These are phyloP conservation scores for Caenorhabditis macrosperma DNA, from an alignment of 2,888 invertebrate species.

Conservation along the genomic window DNA sequence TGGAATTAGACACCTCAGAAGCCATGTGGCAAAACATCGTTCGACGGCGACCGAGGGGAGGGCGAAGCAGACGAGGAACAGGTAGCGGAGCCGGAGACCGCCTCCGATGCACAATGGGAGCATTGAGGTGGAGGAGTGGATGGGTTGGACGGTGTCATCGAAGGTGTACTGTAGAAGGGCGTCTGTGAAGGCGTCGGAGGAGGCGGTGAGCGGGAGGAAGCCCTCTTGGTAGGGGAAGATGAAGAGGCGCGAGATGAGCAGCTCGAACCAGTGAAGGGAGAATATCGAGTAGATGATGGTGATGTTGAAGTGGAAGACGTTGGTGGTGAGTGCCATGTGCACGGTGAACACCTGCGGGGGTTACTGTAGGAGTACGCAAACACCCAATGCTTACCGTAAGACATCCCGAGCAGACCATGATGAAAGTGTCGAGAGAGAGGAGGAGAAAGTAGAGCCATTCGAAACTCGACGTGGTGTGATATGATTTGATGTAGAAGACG, in stretches of 20 bases:
- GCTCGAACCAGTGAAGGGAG: constrained; percentile 44
- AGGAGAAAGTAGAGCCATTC: background rate
- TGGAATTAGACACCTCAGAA: constrained; percentile 28
- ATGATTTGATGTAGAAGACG: constrained; percentile 10
- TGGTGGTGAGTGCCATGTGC: constrained; percentile 19
- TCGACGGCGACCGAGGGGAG: constrained; percentile 29
- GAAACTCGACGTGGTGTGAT: background rate
- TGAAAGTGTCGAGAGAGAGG: background rate
- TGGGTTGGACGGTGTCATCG: constrained; percentile 8
- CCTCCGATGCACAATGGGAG: constrained; percentile 2
- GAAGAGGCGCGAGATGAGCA: constrained; percentile 14
- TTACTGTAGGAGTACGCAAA: background rate
- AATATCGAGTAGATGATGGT: constrained; percentile 15
- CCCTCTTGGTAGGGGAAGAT: constrained; percentile 40
- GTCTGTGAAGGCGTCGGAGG: background rate
- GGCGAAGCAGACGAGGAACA: constrained; percentile 36
- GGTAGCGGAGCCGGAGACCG: constrained; percentile 11
- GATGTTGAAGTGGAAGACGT: constrained; percentile 30
- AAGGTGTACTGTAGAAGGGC: constrained; percentile 27
- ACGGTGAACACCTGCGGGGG: constrained; percentile 21
- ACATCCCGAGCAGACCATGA: background rate
- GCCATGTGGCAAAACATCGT: constrained; percentile 42
- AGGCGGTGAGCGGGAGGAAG: background rate
- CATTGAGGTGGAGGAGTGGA: background rate
- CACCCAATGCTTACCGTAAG: background rate